Conservation (phyloP, 2,797 vertebrate genomes). For the Sebastes umbrosus region DNA sequence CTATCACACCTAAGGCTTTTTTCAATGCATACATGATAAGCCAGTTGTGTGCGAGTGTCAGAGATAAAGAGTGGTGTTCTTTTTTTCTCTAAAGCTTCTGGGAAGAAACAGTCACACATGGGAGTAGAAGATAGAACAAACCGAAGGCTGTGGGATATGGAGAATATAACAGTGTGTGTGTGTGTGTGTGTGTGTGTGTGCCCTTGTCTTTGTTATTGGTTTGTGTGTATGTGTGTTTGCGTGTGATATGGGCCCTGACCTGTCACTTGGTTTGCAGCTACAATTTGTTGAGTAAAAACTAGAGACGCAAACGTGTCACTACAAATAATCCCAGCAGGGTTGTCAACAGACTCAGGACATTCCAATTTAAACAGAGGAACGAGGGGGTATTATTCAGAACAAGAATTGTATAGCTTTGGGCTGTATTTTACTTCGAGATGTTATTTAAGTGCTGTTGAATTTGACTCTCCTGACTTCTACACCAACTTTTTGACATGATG, state of each 20-base stretch:
- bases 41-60: constrained; percentile 47
- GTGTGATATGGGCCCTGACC: constrained; percentile 10
- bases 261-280: constrained; percentile 44
- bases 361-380: constrained; percentile 33
- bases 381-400: not conserved
- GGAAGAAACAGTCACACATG: constrained; percentile 48
- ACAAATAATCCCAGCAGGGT: constrained; percentile 27
- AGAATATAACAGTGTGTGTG: not conserved
- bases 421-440: not conserved
- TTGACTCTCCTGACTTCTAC: not conserved
- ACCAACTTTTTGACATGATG: not conserved
- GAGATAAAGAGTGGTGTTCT: constrained; percentile 62
- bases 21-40: constrained; percentile 80
- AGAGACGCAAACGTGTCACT: not conserved
- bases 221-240: not conserved
- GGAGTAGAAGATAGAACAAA: constrained; percentile 40
- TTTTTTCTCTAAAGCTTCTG: constrained; percentile 28
- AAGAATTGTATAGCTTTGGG: not conserved
- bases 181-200: not conserved
- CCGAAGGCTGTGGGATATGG: constrained; percentile 36
- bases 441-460: not conserved
- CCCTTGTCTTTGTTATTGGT: not conserved
- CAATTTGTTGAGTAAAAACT: constrained; percentile 32
- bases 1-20: constrained; percentile 67
- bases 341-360: constrained; percentile 35